phyloP scores from a whole-genome alignment of 2,888 invertebrate species.

The Heliothis peltigera region DNA sequence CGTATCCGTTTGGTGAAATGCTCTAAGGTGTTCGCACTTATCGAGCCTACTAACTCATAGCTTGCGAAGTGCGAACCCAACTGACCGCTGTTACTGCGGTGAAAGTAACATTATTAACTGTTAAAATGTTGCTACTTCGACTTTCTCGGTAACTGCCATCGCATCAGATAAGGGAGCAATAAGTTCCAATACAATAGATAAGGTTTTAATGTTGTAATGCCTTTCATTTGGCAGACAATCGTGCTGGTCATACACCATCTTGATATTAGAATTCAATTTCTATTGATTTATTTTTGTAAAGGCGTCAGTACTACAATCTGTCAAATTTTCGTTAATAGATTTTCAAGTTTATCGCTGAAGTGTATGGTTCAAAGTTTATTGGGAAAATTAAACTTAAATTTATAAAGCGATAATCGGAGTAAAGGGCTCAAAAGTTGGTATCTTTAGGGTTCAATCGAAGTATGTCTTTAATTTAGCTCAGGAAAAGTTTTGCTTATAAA shows the following conservation, averaged over 20 bases:
- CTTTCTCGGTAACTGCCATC: conserved; percentile 42
- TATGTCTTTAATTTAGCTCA: no score
- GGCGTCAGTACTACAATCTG: no score
- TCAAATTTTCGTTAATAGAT: no score
- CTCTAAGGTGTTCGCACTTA: background rate
- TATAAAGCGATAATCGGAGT: no score
- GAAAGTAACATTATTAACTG: conserved; percentile 52
- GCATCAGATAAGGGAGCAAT: conserved; percentile 48
- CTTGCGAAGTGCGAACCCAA: conserved; percentile 41
- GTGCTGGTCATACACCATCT: conserved; percentile 2
- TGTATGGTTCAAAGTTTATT: no score
- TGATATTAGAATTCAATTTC: background rate
- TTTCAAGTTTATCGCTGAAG: no score
- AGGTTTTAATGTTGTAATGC: conserved; percentile 3
- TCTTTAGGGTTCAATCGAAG: no score
- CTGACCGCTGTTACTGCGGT: conserved; percentile 56
- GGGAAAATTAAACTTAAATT: no score
- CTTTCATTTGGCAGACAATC: conserved; percentile 15
- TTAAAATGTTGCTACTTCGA: conserved; percentile 46
- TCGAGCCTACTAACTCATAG: conserved; percentile 35
- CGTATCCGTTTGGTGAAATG: no score
- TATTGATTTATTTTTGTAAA: no score
- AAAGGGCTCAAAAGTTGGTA: no score
- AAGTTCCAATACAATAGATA: conserved; percentile 13
- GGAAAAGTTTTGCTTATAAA: no score